Evolutionary conservation across 2,113 vertebrate genomes (phyloP).

Genomic region (Corvus moneduloides): DNA sequence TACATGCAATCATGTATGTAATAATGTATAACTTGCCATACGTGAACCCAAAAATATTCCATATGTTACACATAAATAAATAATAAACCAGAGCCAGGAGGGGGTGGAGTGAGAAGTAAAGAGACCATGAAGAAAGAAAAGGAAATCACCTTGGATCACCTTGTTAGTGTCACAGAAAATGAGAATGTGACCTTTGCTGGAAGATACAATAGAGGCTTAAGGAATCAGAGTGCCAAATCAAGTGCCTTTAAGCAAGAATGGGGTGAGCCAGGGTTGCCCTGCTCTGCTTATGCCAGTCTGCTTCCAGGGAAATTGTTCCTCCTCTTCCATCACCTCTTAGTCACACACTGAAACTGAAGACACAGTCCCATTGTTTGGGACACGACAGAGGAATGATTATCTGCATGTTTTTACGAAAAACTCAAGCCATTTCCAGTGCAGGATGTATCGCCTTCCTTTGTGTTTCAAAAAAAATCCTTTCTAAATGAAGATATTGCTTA

Average conservation of each 20-base stretch:
- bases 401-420: background rate
- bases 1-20: background rate
- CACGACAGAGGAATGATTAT: background rate
- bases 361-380: background rate
- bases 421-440: background rate
- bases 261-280: background rate
- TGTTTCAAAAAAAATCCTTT: background rate
- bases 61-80: background rate
- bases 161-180: background rate
- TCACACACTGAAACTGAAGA: background rate
- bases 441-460: background rate
- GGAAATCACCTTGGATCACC: background rate
- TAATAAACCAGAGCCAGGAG: fast-evolving
- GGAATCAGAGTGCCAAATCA: background rate
- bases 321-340: background rate
- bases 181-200: background rate
- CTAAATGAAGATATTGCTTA: background rate
- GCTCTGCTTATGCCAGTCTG: background rate
- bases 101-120: background rate
- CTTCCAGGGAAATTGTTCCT: background rate
- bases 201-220: background rate
- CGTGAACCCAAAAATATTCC: background rate
- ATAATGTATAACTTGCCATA: background rate
- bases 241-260: background rate
- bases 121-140: background rate